phyloP scores from a whole-genome alignment of 2,113 vertebrate species.

The Crotophaga sulcirostris region DNA sequence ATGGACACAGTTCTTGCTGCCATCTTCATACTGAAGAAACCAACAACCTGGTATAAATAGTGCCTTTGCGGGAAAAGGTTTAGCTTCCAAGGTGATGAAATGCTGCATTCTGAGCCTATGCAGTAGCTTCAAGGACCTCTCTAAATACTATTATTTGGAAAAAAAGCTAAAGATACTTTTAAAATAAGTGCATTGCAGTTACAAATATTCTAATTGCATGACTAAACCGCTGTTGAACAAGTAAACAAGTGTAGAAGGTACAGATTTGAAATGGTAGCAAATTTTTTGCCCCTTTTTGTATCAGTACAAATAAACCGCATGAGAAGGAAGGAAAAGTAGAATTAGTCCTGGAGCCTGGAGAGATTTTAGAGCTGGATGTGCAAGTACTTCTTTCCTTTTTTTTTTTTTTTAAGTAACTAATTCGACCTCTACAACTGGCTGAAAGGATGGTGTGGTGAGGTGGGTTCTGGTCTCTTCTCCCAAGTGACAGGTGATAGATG shows the following conservation, averaged over 20 bases:
- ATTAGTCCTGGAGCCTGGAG: too few relatives aligned
- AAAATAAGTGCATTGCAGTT: not conserved
- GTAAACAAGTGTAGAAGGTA: not conserved
- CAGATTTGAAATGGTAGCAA: rapidly evolving
- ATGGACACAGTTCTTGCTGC: too few relatives aligned
- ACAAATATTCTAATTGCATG: rapidly evolving
- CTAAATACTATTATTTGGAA: not conserved
- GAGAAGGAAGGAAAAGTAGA: not conserved
- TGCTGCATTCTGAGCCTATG: rapidly evolving
- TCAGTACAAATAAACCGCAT: not conserved
- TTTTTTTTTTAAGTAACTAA: not conserved
- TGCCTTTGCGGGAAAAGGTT: rapidly evolving
- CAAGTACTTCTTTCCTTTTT: not conserved
- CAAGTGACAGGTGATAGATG: too few relatives aligned
- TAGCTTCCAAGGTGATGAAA: rapidly evolving
- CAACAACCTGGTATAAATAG: rapidly evolving
- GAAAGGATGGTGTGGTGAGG: too few relatives aligned
- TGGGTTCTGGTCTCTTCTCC: too few relatives aligned
- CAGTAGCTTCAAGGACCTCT: rapidly evolving
- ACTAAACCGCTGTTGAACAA: not conserved
- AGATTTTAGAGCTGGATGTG: not conserved
- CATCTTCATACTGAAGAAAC: rapidly evolving
- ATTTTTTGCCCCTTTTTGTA: not conserved
- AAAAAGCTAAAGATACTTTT: too few relatives aligned
- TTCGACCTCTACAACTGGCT: too few relatives aligned